A percentile compares a stretch with the other conserved stretches of the same genome.
These are phyloP conservation scores for Notoglanidium macrostoma DNA, from an alignment of 2,797 vertebrate species.

Conservation along the genomic window DNA sequence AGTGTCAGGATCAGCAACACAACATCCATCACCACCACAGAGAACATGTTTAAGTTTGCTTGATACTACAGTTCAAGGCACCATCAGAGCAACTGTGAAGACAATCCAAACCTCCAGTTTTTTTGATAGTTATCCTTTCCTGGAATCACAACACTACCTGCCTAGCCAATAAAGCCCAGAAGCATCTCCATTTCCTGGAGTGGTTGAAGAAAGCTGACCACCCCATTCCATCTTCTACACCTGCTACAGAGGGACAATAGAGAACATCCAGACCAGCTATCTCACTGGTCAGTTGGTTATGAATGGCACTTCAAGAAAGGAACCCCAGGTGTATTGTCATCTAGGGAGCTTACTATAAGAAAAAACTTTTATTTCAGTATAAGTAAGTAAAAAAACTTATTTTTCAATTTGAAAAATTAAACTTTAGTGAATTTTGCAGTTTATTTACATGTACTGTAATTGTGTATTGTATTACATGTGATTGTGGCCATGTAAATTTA, in stretches of 20 bases:
- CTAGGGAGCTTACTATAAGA: background rate
- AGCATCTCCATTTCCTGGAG: background rate
- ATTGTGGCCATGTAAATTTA: background rate
- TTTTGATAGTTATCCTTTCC: background rate
- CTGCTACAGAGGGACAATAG: background rate
- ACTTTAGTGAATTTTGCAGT: background rate
- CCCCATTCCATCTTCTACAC: no score
- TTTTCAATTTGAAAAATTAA: no score
- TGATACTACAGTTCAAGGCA: background rate
- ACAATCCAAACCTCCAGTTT: background rate
- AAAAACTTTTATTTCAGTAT: background rate
- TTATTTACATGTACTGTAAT: background rate
- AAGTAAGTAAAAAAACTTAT: no score
- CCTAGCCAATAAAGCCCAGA: background rate
- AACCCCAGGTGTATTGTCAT: background rate
- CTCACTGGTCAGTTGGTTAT: background rate
- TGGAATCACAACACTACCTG: background rate
- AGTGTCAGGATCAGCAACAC: background rate
- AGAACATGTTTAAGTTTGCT: background rate
- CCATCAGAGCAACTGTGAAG: background rate
- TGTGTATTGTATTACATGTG: no score
- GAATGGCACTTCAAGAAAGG: background rate
- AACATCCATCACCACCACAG: background rate
- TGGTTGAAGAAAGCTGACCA: background rate
- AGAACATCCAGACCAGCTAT: background rate